These are phyloP conservation scores for Chiloscyllium punctatum DNA, from an alignment of 2,797 vertebrate species.

Conservation along the genomic window DNA sequence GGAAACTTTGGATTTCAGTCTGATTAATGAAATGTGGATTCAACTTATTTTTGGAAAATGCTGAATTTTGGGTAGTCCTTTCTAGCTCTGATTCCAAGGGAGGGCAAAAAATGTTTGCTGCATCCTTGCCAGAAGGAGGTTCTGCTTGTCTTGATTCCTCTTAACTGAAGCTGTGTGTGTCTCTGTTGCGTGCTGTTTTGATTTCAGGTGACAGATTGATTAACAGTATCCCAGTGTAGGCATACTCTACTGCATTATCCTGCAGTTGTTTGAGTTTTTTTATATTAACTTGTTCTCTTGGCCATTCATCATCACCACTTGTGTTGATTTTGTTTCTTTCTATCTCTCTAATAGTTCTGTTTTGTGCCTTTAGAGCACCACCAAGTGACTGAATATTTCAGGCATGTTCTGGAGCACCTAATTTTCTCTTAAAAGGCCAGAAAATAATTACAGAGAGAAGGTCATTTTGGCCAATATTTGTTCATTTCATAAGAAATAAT, in stretches of 20 bases:
- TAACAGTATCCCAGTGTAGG: not conserved
- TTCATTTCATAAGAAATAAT: not conserved
- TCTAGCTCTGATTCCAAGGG: not conserved
- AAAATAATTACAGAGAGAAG: not conserved
- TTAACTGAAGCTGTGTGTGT: not conserved
- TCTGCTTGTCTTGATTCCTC: too few relatives aligned
- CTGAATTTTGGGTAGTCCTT: too few relatives aligned
- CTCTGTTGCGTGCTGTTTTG: not conserved
- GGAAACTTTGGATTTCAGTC: not conserved
- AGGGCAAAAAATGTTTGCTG: not conserved
- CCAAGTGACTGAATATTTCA: conserved; percentile 1
- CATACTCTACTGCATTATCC: not conserved
- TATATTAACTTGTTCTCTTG: not conserved
- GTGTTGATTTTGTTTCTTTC: not conserved
- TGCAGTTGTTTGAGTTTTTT: not conserved
- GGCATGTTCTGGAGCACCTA: not conserved
- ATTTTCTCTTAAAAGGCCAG: not conserved
- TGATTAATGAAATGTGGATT: not conserved
- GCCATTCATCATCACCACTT: not conserved
- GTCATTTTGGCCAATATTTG: not conserved
- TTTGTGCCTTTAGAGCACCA: conserved; percentile 22
- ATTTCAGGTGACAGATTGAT: not conserved
- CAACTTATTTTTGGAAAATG: not conserved
- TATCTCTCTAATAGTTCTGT: not conserved
- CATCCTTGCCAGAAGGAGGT: not conserved